phyloP scores from a whole-genome alignment of 2,797 vertebrate species.

The Neosilurus hyrtlii region DNA sequence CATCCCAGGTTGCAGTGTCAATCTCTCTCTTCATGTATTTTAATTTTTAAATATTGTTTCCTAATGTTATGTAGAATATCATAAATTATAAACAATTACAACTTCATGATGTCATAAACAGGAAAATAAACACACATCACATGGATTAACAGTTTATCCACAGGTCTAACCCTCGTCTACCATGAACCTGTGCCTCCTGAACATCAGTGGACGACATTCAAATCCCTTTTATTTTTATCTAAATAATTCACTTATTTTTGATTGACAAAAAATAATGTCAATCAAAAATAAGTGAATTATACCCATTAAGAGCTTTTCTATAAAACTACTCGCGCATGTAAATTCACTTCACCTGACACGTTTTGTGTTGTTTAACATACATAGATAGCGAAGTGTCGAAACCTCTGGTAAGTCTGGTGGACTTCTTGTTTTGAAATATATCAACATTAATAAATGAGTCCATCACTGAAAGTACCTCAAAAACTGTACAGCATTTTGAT shows the following conservation, averaged over 20 bases:
- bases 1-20: background rate
- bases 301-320: background rate
- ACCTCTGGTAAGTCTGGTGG: background rate
- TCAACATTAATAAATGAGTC: conserved; percentile 48
- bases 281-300: background rate
- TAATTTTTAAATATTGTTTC: too few relatives aligned
- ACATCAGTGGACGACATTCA: background rate
- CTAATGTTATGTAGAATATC: too few relatives aligned
- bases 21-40: background rate
- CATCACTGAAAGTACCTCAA: conserved; percentile 67
- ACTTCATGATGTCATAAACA: background rate
- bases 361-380: background rate
- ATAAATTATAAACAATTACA: background rate
- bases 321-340: background rate
- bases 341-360: background rate
- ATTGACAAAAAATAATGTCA: too few relatives aligned
- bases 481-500: conserved; percentile 61
- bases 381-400: background rate
- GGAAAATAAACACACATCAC: background rate
- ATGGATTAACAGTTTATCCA: background rate
- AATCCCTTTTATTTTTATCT: too few relatives aligned
- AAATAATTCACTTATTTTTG: too few relatives aligned
- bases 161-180: background rate
- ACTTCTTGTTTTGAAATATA: background rate
- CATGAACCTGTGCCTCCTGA: background rate